Conservation (phyloP, 2,888 invertebrate species). For the Antheraea assamensis region DNA sequence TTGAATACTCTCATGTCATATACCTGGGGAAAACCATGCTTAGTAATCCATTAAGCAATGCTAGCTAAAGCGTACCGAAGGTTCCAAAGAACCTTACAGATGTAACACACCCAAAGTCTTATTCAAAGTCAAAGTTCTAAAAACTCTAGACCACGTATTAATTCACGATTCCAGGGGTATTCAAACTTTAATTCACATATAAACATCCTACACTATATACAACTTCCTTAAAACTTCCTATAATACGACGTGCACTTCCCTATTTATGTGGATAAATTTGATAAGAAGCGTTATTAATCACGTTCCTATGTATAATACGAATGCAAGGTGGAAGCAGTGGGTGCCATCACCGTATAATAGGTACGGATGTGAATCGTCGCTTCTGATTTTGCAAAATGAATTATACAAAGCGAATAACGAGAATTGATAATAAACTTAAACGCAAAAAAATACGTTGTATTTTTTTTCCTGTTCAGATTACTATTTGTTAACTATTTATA, state of each 20-base stretch:
- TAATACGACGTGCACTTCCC: not conserved
- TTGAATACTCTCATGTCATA: too few relatives aligned
- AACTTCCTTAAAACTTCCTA: constrained; percentile 6
- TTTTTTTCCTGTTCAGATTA: constrained; percentile 14
- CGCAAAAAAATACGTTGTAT: not conserved
- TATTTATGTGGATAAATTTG: constrained; percentile 5
- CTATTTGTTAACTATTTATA: not conserved
- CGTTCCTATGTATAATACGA: constrained; percentile 1
- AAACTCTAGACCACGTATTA: not conserved
- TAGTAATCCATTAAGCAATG: too few relatives aligned
- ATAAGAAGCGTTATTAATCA: constrained; percentile 10
- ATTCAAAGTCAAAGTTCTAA: too few relatives aligned
- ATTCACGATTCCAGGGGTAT: not conserved
- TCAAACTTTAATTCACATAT: not conserved
- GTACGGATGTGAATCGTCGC: constrained; percentile 13
- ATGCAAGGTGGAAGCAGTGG: constrained; percentile 12
- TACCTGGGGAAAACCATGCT: too few relatives aligned
- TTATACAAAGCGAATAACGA: constrained; percentile 3
- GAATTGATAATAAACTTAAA: constrained; percentile 2
- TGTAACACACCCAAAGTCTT: too few relatives aligned
- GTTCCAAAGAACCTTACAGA: too few relatives aligned
- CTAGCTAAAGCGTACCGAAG: too few relatives aligned
- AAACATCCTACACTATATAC: not conserved
- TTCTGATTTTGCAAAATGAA: constrained; percentile 7
- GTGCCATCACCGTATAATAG: not conserved